Evolutionary conservation across 2,113 vertebrate species (phyloP), one percentile per base, ranked within the genome.

Genomic region (Leptobrachium ailaonicum): DNA sequence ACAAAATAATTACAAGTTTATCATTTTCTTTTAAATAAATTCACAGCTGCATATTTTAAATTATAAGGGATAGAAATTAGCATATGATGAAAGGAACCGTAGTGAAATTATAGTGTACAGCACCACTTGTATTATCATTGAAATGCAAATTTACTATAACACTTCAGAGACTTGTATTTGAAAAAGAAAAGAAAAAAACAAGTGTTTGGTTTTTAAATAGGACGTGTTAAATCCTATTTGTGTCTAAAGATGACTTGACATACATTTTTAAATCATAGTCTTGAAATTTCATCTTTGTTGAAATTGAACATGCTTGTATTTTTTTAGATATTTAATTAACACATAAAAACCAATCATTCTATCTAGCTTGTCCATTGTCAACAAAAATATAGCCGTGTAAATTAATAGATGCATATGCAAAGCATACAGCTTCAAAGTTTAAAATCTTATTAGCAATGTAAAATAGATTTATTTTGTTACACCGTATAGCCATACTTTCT

Each of bases 11-110:
- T 60, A 60, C 3, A 60, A 7, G 11, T 32, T 71, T 32, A 71
- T 4, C 70, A 47, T 71, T 71, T 71, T 71, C 50, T 54, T 71
- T 71, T 40, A 71, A 11, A 54, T 71, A 71, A 71, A 71, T 53
- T 53, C 70, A 71, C 70, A 71, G 70, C 70, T 71, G 47, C 50
- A 54, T 53, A 50, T 47, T 20, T 40, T 54, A 47, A 50, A 71
- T 71, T 71, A 71, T 50, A 53, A 40, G 70, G 70, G 45, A 54
- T 32, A 53, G 3, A 71, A 71, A 53, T 71, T 71, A 54, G 7
- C 70, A 71, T 71, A 54, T 11, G 20, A 47, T 54, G 70, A 71
- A 54, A 14, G 14, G 14, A 54, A 53, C 53, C 41, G 54, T 20
- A 54, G 6, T 11, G 11, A 60, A 60, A 60, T 60, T 60, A 14